phyloP scores from a whole-genome alignment of 2,888 invertebrate species.

The Ichneumoninae sp. region DNA sequence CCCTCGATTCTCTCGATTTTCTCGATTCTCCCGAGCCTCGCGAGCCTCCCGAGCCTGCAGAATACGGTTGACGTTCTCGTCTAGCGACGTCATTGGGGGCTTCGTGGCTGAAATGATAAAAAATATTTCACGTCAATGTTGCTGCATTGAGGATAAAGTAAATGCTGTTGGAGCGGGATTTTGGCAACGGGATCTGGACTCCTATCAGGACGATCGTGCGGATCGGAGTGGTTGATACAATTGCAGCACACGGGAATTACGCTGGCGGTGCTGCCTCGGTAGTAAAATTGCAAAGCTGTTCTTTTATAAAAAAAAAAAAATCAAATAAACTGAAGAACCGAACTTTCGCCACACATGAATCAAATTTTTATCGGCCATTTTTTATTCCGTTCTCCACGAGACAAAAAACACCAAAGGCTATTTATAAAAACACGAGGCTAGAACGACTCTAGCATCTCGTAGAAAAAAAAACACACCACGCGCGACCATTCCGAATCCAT shows the following conservation, averaged over 20 bases:
- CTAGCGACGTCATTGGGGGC: slow-evolving; percentile 82
- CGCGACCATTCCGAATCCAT: slow-evolving; percentile 72
- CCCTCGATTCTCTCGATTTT: slow-evolving; percentile 70
- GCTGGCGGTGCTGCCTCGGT: background rate
- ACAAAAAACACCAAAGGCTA: background rate
- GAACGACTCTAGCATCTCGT: slow-evolving; percentile 40
- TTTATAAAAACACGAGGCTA: background rate
- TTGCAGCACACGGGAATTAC: background rate
- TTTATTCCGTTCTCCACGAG: background rate
- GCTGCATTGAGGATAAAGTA: background rate
- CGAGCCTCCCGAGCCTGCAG: slow-evolving; percentile 64
- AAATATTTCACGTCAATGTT: slow-evolving; percentile 35
- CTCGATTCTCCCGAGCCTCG: slow-evolving; percentile 13
- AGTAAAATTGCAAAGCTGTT: slow-evolving; percentile 24
- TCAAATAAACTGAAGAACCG: background rate
- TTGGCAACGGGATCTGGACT: slow-evolving; percentile 1
- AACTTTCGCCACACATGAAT: background rate
- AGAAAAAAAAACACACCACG: slow-evolving; percentile 69
- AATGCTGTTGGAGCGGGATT: background rate
- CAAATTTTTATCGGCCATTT: background rate
- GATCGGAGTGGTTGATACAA: slow-evolving; percentile 3
- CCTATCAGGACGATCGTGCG: slow-evolving; percentile 6
- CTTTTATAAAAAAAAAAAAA: slow-evolving; percentile 1
- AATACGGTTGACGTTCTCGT: slow-evolving; percentile 82
- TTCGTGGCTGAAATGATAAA: slow-evolving; percentile 77